phyloP scores from a whole-genome alignment of 2,797 vertebrate species.

The Poeciliopsis presidionis region DNA sequence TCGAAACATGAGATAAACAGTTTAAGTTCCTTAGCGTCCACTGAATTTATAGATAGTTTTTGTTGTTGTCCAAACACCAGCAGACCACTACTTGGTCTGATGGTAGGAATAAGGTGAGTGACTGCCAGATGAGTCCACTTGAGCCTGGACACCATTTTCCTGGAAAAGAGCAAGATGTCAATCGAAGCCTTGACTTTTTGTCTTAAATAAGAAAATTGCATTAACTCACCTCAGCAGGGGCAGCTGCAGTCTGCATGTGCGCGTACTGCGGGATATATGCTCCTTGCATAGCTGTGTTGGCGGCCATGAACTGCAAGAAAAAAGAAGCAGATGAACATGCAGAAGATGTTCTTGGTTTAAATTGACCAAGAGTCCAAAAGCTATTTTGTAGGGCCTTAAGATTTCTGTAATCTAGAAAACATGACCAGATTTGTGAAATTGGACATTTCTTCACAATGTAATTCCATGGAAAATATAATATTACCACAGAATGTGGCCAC shows the following conservation, averaged over 20 bases:
- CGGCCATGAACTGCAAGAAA: conserved; percentile 90
- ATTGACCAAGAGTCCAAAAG: not conserved
- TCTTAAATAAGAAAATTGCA: conserved; percentile 4
- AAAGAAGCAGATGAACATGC: not conserved
- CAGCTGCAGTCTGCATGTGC: conserved; percentile 89
- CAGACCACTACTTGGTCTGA: conserved; percentile 95
- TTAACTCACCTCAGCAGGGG: conserved; percentile 89
- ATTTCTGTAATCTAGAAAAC: not conserved
- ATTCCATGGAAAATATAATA: not conserved
- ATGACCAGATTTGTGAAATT: not conserved
- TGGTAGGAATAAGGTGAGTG: conserved; percentile 97
- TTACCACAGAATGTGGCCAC: not conserved
- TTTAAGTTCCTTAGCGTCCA: conserved; percentile 90
- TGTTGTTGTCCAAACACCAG: conserved; percentile 87
- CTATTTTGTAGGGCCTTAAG: not conserved
- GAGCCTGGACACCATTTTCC: conserved; percentile 93
- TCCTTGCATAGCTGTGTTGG: conserved; percentile 95
- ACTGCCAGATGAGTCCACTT: conserved; percentile 92
- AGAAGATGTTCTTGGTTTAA: not conserved
- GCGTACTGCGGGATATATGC: conserved; percentile 94
- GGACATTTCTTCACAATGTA: not conserved
- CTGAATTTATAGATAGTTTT: conserved; percentile 91
- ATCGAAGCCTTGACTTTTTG: not conserved
- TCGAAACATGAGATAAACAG: conserved; percentile 94
- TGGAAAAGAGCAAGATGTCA: conserved; percentile 66